Evolutionary conservation across 2,888 invertebrate genomes (phyloP).

Genomic region (Colletes collaris): DNA sequence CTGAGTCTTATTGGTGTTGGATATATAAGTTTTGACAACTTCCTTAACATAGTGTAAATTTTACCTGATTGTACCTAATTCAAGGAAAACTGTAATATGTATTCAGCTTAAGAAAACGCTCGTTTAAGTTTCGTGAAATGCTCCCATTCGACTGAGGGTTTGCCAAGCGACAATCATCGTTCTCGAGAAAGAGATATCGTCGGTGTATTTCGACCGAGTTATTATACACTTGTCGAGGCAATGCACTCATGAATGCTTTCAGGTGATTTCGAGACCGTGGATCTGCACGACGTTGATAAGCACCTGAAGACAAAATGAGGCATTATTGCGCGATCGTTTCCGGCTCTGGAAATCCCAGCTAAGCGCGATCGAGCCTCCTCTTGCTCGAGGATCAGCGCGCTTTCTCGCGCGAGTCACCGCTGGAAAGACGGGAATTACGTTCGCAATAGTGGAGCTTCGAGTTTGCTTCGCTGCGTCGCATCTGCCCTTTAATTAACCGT

Average conservation of each 20-base stretch:
- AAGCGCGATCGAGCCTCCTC: slow-evolving; percentile 49
- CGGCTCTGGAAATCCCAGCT: slow-evolving; percentile 35
- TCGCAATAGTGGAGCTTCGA: slow-evolving; percentile 24
- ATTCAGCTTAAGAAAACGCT: too few species aligned
- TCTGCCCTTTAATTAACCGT: slow-evolving; percentile 40
- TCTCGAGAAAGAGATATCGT: not conserved
- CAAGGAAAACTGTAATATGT: too few species aligned
- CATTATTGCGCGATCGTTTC: slow-evolving; percentile 64
- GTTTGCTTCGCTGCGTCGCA: slow-evolving; percentile 17
- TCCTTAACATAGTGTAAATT: too few species aligned
- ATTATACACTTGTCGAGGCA: slow-evolving; percentile 50
- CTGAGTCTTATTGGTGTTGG: too few species aligned
- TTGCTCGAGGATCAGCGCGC: slow-evolving; percentile 33
- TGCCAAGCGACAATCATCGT: too few species aligned
- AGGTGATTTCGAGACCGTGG: slow-evolving; percentile 35
- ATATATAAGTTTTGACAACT: too few species aligned
- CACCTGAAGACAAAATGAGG: slow-evolving; percentile 59
- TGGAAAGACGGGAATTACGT: slow-evolving; percentile 50
- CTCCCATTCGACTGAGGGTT: too few species aligned
- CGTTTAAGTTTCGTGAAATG: too few species aligned
- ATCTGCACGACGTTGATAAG: slow-evolving; percentile 64
- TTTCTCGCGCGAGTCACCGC: slow-evolving; percentile 25
- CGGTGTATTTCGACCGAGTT: slow-evolving; percentile 17
- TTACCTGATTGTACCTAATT: too few species aligned
- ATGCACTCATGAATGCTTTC: slow-evolving; percentile 41